Base-by-base conservation (phyloP, 2,888 invertebrate species). In the Lumbricus terrestris region DNA sequence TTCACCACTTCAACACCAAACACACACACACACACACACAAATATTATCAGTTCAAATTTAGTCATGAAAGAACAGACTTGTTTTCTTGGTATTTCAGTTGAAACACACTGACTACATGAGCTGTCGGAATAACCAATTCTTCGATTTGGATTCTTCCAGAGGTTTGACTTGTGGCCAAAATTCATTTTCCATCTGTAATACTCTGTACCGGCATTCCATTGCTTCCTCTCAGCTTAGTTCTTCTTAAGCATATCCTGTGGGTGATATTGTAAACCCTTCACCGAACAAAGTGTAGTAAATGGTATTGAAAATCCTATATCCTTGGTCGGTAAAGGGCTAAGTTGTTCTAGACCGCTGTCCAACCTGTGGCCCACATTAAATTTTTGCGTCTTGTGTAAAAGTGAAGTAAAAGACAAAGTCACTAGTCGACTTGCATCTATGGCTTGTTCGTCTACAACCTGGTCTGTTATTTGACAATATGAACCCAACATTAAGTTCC, bases 1-100 rank as follows among this genome's bases (percentile, higher is more conserved):
- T 94, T 97, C 97, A 3, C 97, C 97, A 47, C 97, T 95, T 35
- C 34, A 85, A 69, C n/a, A 69, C 16, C 69, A 69, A 69, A 69
- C 11, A n/a, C n/a, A n/a, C 69, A 69, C 11, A 69, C 11, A n/a
- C n/a, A n/a, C 69, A 69, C 11, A 54, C 3, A 69, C 47, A 47
- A 13, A 47, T 42, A 42, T 42, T 29, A 54, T 29, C 54, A n/a
- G n/a, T n/a, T 69, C 69, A 69, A 69, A 69, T 69, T n/a, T 1
- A 69, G n/a, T 69, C 69, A 69, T 29, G 8, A n/a, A 69, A n/a
- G 8, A n/a, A n/a, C 23, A 23, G 20, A 47, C 47, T 47, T 47
- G 47, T 47, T 13, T 47, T 23, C n/a, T 69, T 69, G 29, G 69
- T n/a, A 29, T n/a, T 69, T 69, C 69, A 69, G 69, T 69, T 69